Conservation (phyloP, 2,113 vertebrate genomes). For the Mionectes macconnelli region DNA sequence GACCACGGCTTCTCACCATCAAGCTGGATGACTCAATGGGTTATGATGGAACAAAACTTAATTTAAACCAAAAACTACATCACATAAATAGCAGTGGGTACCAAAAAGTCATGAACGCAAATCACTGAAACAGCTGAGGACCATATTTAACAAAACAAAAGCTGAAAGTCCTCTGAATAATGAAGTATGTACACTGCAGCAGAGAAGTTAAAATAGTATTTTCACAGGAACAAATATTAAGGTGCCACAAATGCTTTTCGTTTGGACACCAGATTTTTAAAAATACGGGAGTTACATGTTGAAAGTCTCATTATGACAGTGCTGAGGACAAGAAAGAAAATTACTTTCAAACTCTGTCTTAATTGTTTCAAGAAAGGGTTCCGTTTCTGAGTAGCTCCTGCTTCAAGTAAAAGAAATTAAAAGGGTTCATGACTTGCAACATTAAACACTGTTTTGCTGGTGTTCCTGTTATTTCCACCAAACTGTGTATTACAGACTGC, state of each 20-base stretch:
- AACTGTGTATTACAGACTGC: not conserved
- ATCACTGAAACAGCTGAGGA: not conserved
- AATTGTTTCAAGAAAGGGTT: not conserved
- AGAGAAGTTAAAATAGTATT: not conserved
- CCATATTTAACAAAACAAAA: not conserved
- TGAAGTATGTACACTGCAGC: not conserved
- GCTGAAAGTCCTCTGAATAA: not conserved
- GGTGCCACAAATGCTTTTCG: not conserved
- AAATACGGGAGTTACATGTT: not conserved
- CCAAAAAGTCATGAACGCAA: not conserved
- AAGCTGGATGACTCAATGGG: not conserved
- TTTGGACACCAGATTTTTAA: not conserved
- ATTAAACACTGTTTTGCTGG: not conserved
- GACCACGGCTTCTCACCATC: not conserved
- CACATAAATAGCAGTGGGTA: not conserved
- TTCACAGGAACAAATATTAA: not conserved
- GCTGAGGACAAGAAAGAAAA: not conserved
- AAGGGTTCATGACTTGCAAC: not conserved
- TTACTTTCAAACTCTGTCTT: not conserved
- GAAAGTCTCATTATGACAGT: not conserved
- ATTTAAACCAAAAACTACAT: not conserved
- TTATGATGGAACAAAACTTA: not conserved
- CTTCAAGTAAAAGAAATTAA: not conserved
- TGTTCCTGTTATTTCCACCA: not conserved
- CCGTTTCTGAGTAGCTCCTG: not conserved